These are phyloP conservation scores for Marronus borbonicus DNA, from an alignment of 2,888 invertebrate genomes.

Conservation along the genomic window DNA sequence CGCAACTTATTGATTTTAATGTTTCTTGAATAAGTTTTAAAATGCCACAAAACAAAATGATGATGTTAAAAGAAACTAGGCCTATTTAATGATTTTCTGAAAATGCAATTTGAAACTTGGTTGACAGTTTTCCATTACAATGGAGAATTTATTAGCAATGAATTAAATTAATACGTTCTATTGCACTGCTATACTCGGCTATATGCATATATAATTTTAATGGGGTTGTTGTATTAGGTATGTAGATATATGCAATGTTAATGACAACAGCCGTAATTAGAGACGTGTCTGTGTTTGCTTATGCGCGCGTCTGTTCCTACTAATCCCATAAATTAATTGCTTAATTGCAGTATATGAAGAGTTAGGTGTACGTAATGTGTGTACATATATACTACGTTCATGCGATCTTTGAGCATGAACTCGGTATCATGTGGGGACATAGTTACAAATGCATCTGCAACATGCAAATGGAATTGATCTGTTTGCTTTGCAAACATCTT, in stretches of 20 bases:
- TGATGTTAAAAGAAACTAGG: too few species aligned
- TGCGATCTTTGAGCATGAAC: neutral
- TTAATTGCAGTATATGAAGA: slow-evolving; percentile 23
- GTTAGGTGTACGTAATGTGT: slow-evolving; percentile 3
- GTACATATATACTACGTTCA: slow-evolving; percentile 1
- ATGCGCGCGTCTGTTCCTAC: slow-evolving; percentile 11
- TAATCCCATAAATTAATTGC: slow-evolving; percentile 30
- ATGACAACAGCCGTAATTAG: slow-evolving; percentile 34
- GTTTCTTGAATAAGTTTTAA: too few species aligned
- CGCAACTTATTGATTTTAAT: too few species aligned
- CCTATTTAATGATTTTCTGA: too few species aligned
- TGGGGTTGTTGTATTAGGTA: slow-evolving; percentile 18
- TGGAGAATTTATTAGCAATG: neutral
- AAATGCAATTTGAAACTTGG: too few species aligned
- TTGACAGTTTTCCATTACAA: too few species aligned
- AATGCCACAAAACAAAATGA: too few species aligned
- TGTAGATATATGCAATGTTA: slow-evolving; percentile 16
- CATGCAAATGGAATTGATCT: too few species aligned
- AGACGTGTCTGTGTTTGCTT: slow-evolving; percentile 26
- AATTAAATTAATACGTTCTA: neutral
- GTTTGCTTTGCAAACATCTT: too few species aligned
- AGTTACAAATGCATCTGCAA: too few species aligned
- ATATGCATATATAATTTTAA: slow-evolving; percentile 19
- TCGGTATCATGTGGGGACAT: too few species aligned
- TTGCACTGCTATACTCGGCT: neutral